Percentiles rank a stretch among this genome's conserved stretches.
Evolutionary conservation across 2,888 invertebrate genomes (phyloP).

Genomic region (Phyllotreta cruciferae): DNA sequence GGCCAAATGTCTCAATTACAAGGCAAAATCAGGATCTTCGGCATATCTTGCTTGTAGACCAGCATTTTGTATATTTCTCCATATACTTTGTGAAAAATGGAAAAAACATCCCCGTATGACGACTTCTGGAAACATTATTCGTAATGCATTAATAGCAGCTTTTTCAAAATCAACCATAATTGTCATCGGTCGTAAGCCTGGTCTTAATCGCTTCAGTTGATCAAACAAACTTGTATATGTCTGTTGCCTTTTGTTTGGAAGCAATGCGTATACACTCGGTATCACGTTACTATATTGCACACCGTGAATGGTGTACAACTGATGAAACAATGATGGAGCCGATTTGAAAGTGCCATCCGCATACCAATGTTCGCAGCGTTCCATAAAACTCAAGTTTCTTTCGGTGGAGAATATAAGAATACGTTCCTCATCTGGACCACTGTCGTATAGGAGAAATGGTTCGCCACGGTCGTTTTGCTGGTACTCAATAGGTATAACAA

Average conservation of each 20-base stretch:
- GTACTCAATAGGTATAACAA: background rate
- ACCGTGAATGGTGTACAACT: too few species aligned
- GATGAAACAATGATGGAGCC: too few species aligned
- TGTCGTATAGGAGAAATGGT: conserved; percentile 1
- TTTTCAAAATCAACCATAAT: conserved; percentile 1
- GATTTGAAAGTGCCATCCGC: background rate
- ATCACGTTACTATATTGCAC: too few species aligned
- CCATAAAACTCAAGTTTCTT: background rate
- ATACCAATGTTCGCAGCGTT: background rate
- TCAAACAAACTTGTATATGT: conserved; percentile 1
- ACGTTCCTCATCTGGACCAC: background rate
- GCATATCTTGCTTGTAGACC: background rate
- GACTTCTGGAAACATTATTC: background rate
- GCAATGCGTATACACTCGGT: too few species aligned
- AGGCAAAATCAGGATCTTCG: background rate
- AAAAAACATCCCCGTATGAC: background rate
- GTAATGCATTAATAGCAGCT: background rate
- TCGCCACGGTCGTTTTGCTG: background rate
- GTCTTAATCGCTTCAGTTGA: background rate
- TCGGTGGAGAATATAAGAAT: conserved; percentile 2
- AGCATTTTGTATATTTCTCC: background rate
- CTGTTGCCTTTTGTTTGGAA: too few species aligned
- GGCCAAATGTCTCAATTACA: too few species aligned
- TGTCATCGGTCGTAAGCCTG: background rate
- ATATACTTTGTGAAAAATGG: too few species aligned